These are phyloP conservation scores for Esox niger DNA, from an alignment of 2,113 vertebrate genomes.

Conservation along the genomic window DNA sequence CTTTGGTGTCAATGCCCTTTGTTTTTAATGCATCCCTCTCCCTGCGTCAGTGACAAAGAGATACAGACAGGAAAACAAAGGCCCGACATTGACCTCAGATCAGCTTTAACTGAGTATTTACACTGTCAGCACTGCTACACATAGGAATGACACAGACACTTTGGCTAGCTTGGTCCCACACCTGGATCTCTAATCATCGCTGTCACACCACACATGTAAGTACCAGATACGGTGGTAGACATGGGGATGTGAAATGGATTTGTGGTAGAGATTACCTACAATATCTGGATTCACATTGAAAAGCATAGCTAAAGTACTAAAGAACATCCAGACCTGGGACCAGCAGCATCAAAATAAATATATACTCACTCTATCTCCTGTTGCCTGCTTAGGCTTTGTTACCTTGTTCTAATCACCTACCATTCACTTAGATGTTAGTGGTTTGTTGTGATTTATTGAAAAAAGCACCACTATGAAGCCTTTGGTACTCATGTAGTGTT, in stretches of 20 bases:
- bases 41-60: slow-evolving; percentile 8
- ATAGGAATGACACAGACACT: slow-evolving; percentile 2
- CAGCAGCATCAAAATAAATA: slow-evolving; percentile 4
- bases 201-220: too few relatives aligned
- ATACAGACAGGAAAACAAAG: slow-evolving; percentile 7
- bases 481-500: background rate
- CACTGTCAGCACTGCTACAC: slow-evolving; percentile 7
- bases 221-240: too few relatives aligned
- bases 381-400: background rate
- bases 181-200: too few relatives aligned
- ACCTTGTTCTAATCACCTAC: too few relatives aligned
- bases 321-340: too few relatives aligned
- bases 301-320: too few relatives aligned
- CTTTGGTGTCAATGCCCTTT: slow-evolving; percentile 9
- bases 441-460: background rate
- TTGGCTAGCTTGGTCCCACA: background rate
- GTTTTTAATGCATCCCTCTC: background rate
- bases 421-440: background rate
- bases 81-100: slow-evolving; percentile 10
- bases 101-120: slow-evolving; percentile 24
- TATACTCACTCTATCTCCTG: background rate
- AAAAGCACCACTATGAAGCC: background rate
- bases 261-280: too few relatives aligned
- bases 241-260: too few relatives aligned
- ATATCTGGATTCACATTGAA: too few relatives aligned